Evolutionary conservation across 2,888 invertebrate genomes (phyloP).

Genomic region (Drosophila quinaria): DNA sequence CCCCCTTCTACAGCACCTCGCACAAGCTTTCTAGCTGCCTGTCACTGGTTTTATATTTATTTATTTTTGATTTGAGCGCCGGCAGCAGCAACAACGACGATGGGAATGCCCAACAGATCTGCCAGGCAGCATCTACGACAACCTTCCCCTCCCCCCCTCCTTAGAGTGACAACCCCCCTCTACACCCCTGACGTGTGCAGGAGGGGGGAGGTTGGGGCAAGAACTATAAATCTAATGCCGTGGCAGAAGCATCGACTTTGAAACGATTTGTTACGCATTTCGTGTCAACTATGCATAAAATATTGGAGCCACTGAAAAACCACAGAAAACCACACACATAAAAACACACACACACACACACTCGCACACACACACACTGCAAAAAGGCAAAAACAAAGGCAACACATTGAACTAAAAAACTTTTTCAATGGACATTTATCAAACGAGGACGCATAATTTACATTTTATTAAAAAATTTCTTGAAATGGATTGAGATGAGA

Average conservation of each 20-base stretch:
- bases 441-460: slow-evolving; percentile 75
- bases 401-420: slow-evolving; percentile 64
- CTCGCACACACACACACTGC: slow-evolving; percentile 10
- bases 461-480: slow-evolving; percentile 74
- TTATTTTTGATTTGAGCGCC: slow-evolving; percentile 75
- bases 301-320: slow-evolving; percentile 72
- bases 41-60: slow-evolving; percentile 71
- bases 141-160: not conserved
- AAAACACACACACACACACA: slow-evolving; percentile 10
- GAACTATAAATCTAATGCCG: slow-evolving; percentile 74
- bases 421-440: slow-evolving; percentile 78
- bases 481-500: slow-evolving; percentile 28
- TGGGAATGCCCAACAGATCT: slow-evolving; percentile 37
- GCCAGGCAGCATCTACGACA: slow-evolving; percentile 26
- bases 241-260: slow-evolving; percentile 62
- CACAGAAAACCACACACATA: slow-evolving; percentile 46
- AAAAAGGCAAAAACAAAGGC: slow-evolving; percentile 41
- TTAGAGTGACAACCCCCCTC: not conserved
- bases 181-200: slow-evolving; percentile 34
- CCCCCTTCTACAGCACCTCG: not conserved
- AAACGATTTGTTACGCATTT: slow-evolving; percentile 81
- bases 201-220: slow-evolving; percentile 25
- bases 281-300: slow-evolving; percentile 81
- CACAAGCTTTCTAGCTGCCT: slow-evolving; percentile 27
- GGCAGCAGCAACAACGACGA: slow-evolving; percentile 30